Conservation (phyloP, 2,888 invertebrate species). For the Halictus ligatus region DNA sequence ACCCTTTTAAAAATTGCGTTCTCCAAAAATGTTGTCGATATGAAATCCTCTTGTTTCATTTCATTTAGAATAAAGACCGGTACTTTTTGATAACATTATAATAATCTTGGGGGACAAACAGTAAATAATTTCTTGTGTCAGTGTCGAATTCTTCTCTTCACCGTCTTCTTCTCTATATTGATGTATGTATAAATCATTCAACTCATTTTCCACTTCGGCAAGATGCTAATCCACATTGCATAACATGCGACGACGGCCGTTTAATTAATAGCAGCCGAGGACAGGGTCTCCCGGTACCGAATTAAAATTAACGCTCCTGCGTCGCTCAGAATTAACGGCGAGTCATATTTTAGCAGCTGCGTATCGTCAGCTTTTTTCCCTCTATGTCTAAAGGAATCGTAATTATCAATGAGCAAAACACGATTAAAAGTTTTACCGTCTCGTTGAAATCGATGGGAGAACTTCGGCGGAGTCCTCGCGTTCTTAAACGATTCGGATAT, state of each 20-base stretch:
- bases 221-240: neutral
- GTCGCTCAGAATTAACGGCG: constrained; percentile 23
- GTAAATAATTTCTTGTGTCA: too few species aligned
- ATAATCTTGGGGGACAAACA: too few species aligned
- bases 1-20: too few species aligned
- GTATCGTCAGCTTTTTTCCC: neutral
- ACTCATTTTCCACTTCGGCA: neutral
- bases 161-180: neutral
- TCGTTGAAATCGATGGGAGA: constrained; percentile 17
- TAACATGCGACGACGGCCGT: neutral
- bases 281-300: neutral
- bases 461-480: neutral
- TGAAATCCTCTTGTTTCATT: too few species aligned
- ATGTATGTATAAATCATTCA: neutral
- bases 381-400: neutral
- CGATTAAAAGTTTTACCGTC: constrained; percentile 27
- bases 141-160: too few species aligned
- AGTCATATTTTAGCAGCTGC: neutral
- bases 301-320: constrained; percentile 27
- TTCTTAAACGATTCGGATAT: constrained; percentile 36
- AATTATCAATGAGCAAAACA: constrained; percentile 12
- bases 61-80: too few species aligned
- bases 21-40: too few species aligned
- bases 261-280: constrained; percentile 33
- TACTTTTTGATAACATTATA: too few species aligned